phyloP scores from a whole-genome alignment of 2,888 invertebrate species.

The Folsomia manolachei region DNA sequence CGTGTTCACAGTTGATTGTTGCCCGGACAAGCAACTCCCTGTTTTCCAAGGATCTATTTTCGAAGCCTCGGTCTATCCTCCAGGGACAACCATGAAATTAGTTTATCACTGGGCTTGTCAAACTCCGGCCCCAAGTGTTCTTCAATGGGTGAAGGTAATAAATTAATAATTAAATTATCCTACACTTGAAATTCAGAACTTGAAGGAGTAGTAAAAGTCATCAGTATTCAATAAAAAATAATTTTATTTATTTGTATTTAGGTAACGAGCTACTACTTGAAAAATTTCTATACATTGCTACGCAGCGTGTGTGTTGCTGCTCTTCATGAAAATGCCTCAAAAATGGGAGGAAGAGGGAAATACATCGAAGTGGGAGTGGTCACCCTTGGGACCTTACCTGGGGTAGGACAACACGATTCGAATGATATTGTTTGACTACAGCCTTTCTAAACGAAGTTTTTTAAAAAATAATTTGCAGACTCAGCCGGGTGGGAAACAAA shows the following conservation, averaged over 20 bases:
- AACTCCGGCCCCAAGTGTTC: slow-evolving; percentile 81
- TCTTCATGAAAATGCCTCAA: slow-evolving; percentile 70
- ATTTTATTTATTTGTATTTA: slow-evolving; percentile 16
- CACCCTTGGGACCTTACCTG: slow-evolving; percentile 74
- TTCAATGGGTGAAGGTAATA: slow-evolving; percentile 75
- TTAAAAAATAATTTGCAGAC: too few relatives aligned
- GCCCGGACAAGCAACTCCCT: slow-evolving; percentile 78
- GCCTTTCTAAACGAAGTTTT: too few relatives aligned
- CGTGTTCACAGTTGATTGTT: slow-evolving; percentile 86
- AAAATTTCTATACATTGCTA: slow-evolving; percentile 67
- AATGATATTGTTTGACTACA: too few relatives aligned
- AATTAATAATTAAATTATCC: neutral
- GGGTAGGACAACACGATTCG: too few relatives aligned
- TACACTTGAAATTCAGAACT: neutral
- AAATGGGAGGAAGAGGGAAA: slow-evolving; percentile 69
- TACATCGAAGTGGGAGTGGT: slow-evolving; percentile 78
- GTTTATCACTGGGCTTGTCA: slow-evolving; percentile 91
- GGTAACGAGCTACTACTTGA: slow-evolving; percentile 66
- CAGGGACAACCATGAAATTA: slow-evolving; percentile 75
- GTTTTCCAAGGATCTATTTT: slow-evolving; percentile 84
- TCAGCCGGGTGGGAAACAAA: too few relatives aligned
- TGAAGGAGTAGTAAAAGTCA: neutral
- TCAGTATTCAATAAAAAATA: neutral
- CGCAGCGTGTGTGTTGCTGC: slow-evolving; percentile 77
- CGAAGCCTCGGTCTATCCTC: slow-evolving; percentile 79